These are phyloP conservation scores for Hippoglossus stenolepis DNA, from an alignment of 2,113 vertebrate species.

Conservation along the genomic window DNA sequence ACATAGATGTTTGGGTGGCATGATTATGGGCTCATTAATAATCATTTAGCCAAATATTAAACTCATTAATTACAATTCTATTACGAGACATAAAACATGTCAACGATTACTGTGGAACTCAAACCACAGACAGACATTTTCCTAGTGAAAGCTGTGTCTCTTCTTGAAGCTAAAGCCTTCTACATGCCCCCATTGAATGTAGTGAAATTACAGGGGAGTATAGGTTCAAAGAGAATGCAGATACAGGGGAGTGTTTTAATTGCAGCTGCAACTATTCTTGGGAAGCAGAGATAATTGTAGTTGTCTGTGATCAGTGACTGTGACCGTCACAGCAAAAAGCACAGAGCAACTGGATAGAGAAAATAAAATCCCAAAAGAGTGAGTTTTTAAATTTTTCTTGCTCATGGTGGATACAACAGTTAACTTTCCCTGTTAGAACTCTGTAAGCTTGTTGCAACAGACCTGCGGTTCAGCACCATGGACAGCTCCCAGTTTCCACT, in stretches of 20 bases:
- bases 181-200: not conserved
- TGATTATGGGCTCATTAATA: not conserved
- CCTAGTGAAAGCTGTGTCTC: too few species aligned
- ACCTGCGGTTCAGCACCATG: slow-evolving; percentile 46
- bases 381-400: not conserved
- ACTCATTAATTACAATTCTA: not conserved
- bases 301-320: not conserved
- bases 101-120: too few species aligned
- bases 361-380: not conserved
- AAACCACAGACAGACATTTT: not conserved
- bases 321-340: not conserved
- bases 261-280: not conserved
- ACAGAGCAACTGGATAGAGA: not conserved
- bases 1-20: not conserved
- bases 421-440: not conserved
- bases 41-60: not conserved
- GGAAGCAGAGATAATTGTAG: not conserved
- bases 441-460: not conserved
- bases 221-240: not conserved
- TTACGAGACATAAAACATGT: too few species aligned
- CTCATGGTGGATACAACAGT: not conserved
- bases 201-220: not conserved
- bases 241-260: not conserved
- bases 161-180: too few species aligned
- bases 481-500: not conserved